Evolutionary conservation across 2,888 invertebrate genomes (phyloP).

Genomic region (Leptothorax acervorum): DNA sequence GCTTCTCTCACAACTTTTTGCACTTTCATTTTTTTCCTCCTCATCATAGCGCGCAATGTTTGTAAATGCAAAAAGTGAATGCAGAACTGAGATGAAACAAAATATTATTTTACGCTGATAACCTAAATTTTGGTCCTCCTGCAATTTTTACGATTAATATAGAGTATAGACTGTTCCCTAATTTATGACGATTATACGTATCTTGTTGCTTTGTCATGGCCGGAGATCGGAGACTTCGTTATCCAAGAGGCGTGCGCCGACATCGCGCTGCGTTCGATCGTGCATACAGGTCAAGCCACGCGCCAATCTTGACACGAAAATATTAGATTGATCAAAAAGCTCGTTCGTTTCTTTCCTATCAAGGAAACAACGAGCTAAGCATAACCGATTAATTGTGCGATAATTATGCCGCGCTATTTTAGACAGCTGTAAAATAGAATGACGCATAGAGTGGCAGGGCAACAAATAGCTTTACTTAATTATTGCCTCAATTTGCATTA

Average conservation of each 20-base stretch:
- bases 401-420: neutral
- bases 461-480: no score
- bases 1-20: no score
- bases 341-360: neutral
- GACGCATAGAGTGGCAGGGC: neutral
- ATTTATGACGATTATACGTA: neutral
- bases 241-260: neutral
- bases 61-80: neutral
- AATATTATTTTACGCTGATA: neutral
- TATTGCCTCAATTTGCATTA: neutral
- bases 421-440: neutral
- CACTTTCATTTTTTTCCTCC: neutral
- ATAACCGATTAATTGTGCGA: neutral
- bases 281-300: neutral
- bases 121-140: conserved; percentile 19
- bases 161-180: neutral
- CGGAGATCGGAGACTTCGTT: neutral
- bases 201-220: neutral
- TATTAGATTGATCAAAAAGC: neutral
- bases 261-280: neutral
- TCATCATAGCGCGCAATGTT: neutral
- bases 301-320: neutral
- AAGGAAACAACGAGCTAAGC: no score
- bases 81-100: neutral
- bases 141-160: neutral